These are phyloP conservation scores for Pristionchus pacificus DNA, from an alignment of 1,140 invertebrate species.

Conservation along the genomic window DNA sequence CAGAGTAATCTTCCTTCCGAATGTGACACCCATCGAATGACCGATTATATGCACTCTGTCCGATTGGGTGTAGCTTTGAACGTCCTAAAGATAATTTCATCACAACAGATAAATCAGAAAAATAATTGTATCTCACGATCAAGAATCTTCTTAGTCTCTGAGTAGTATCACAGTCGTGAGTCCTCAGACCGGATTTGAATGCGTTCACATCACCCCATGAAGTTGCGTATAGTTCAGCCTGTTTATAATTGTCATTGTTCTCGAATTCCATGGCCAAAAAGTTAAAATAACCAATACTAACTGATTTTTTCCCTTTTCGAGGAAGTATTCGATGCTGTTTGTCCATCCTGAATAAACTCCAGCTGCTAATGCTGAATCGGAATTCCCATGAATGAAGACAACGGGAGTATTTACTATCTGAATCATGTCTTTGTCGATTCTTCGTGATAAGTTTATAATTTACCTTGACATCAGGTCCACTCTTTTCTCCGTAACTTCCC, in stretches of 20 bases:
- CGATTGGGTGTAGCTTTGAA: slow-evolving; percentile 30
- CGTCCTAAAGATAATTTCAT: too few species aligned
- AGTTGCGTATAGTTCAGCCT: slow-evolving; percentile 38
- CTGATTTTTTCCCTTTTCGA: background rate
- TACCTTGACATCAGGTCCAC: slow-evolving; percentile 12
- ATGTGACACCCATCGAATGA: slow-evolving; percentile 43
- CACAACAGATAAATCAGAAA: too few species aligned
- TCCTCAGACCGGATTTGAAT: slow-evolving; percentile 27
- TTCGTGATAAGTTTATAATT: slow-evolving; percentile 20
- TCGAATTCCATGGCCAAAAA: background rate
- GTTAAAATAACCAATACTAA: background rate
- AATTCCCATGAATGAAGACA: slow-evolving; percentile 43
- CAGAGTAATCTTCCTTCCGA: slow-evolving; percentile 35
- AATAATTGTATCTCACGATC: too few species aligned
- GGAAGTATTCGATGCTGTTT: slow-evolving; percentile 8
- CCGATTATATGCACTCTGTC: slow-evolving; percentile 31
- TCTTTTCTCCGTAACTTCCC: slow-evolving; percentile 38
- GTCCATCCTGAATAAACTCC: slow-evolving; percentile 18
- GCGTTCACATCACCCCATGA: slow-evolving; percentile 38
- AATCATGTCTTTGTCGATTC: slow-evolving; percentile 1
- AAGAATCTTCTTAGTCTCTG: slow-evolving; percentile 24
- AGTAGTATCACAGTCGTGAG: slow-evolving; percentile 27
- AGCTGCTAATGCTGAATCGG: slow-evolving; percentile 29
- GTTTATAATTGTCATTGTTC: background rate
- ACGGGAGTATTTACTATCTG: slow-evolving; percentile 33